Evolutionary conservation across 2,888 invertebrate genomes (phyloP).

Genomic region (Catocala fraxini): DNA sequence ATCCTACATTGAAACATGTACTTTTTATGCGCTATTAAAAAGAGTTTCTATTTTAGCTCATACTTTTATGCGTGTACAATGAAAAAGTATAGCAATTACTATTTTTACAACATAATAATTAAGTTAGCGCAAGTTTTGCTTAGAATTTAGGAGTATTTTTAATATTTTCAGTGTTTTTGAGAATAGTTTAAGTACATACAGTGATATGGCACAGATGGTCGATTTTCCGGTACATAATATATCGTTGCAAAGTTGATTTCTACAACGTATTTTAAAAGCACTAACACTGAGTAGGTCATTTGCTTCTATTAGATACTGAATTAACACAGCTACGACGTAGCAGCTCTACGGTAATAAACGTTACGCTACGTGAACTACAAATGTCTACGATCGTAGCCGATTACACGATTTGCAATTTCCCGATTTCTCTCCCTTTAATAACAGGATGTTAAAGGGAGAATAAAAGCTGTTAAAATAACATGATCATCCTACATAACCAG

Average conservation of each 20-base stretch:
- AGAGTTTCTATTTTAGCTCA: constrained; percentile 42
- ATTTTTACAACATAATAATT: not conserved
- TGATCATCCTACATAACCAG: too few relatives aligned
- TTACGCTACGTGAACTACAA: constrained; percentile 35
- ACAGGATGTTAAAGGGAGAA: too few relatives aligned
- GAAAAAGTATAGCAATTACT: not conserved
- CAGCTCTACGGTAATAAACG: constrained; percentile 28
- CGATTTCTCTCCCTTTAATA: constrained; percentile 22
- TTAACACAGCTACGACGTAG: constrained; percentile 41
- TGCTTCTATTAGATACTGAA: not conserved
- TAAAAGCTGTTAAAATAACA: not conserved
- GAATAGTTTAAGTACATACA: too few relatives aligned
- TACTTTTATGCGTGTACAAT: constrained; percentile 36
- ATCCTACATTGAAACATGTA: constrained; percentile 45
- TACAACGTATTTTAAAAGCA: not conserved
- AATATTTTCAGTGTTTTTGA: not conserved
- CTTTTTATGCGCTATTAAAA: constrained; percentile 48
- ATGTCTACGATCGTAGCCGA: constrained; percentile 35
- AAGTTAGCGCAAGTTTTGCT: not conserved
- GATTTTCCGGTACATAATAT: too few relatives aligned
- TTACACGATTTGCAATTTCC: constrained; percentile 39
- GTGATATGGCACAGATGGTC: too few relatives aligned
- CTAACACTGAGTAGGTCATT: not conserved
- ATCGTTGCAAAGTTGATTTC: too few relatives aligned
- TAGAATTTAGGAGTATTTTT: not conserved